Conservation (phyloP, 92 coral and sea anemone species). For the Muricea muricata region DNA sequence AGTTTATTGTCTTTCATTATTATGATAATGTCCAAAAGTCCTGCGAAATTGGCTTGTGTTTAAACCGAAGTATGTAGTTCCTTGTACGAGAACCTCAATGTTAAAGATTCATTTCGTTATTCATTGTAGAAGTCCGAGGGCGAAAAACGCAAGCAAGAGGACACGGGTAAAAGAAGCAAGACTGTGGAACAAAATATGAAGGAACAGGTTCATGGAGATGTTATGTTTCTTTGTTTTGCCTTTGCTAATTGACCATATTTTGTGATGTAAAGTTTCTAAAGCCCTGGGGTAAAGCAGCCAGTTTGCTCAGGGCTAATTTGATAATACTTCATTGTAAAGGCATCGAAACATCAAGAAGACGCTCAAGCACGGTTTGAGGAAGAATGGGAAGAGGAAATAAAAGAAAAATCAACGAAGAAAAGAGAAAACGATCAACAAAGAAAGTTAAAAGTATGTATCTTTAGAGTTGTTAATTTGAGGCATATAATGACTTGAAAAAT, state of each 20-base stretch:
- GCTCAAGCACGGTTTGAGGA: constrained; percentile 26
- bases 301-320: too few species aligned
- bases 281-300: too few species aligned
- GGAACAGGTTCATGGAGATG: background rate
- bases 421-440: constrained; percentile 66
- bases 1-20: too few species aligned
- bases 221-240: background rate
- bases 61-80: too few species aligned
- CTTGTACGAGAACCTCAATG: background rate
- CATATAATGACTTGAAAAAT: too few species aligned
- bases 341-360: background rate
- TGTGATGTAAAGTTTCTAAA: background rate
- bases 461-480: too few species aligned
- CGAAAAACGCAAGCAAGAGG: constrained; percentile 56
- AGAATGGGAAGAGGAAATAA: constrained; percentile 71
- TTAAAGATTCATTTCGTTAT: too few species aligned
- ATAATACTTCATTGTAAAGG: background rate
- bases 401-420: background rate
- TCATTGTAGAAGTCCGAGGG: constrained; percentile 37
- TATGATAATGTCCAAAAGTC: too few species aligned
- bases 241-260: background rate
- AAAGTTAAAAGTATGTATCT: background rate
- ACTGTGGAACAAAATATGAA: constrained; percentile 37
- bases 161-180: constrained; percentile 48
- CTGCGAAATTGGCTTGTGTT: too few species aligned